Evolutionary conservation across 2,113 vertebrate species (phyloP), one percentile per base, ranked within the genome.

Genomic region (Sphaerodactylus townsendi): DNA sequence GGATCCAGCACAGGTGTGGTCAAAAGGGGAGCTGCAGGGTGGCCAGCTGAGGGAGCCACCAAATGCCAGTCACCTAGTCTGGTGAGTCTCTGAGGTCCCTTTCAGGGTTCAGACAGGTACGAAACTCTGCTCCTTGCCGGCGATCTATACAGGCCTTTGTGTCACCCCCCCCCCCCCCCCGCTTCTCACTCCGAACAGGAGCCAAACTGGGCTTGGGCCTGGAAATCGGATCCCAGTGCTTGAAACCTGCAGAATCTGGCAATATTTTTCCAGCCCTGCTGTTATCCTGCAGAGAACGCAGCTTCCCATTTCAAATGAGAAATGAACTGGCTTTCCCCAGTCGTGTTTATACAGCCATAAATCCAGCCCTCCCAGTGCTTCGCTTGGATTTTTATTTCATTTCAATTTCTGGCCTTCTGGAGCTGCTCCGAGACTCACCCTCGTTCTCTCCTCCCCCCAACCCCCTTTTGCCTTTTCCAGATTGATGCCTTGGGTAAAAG

Each of bases 401-500:
- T 44, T 44, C 44, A 44, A 44, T 75, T 23, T 75, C 89, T 53
- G 4, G 4, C 23, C 59, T 53, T 62, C 44, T 87, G 83, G 74
- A 86, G 79, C 62, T 70, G 80, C 56, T 69, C 79, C 94, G 81
- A 94, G 79, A 48, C 48, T 48, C 35, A 37, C 44, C 77, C 41
- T 82, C 84, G 86, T 82, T 87, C 28, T 92, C 70, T 23, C 79
- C 85, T 5, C 79, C 62, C 28, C 41, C 21, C 30, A n/a, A 28
- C 6, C 28, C 9, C 28, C 44, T 8, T 83, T 59, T 59, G 48
- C 15, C 13, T 76, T 80, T n/a, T 91, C 82, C 93, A 99, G 99
- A 98, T 99, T 68, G 99, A 99, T 91, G 98, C 98, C 83, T 94
- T 99, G 95, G 99, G 98, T 93, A 99, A 98, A 95, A 97, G 98